Conservation (phyloP, 2,888 invertebrate genomes). For the Torymus texanus region DNA sequence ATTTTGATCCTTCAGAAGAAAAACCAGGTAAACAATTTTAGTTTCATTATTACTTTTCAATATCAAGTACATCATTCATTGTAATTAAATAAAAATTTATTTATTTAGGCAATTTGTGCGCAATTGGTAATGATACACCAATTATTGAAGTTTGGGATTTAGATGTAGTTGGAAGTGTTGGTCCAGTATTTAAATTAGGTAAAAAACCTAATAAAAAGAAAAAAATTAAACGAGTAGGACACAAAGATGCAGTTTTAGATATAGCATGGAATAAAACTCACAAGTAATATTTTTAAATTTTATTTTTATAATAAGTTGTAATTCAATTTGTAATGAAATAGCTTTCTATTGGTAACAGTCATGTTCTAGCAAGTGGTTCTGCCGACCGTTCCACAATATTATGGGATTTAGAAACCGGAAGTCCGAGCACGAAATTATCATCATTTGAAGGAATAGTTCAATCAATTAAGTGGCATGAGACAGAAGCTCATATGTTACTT, state of each 20-base stretch:
- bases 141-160: conserved; percentile 98
- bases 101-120: conserved; percentile 86
- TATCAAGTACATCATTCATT: neutral
- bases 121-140: conserved; percentile 94
- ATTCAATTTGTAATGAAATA: neutral
- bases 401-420: conserved; percentile 93
- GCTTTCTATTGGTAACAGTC: conserved; percentile 76
- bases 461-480: conserved; percentile 88
- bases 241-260: conserved; percentile 93
- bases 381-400: conserved; percentile 91
- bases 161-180: conserved; percentile 92
- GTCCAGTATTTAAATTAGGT: conserved; percentile 90
- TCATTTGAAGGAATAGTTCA: conserved; percentile 91
- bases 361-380: conserved; percentile 94
- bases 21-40: conserved; percentile 42
- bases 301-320: conserved; percentile 12
- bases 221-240: conserved; percentile 83
- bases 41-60: too few relatives aligned
- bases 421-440: conserved; percentile 84
- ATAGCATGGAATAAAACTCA: conserved; percentile 92
- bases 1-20: conserved; percentile 87
- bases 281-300: conserved; percentile 74
- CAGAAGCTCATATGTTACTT: conserved; percentile 87
- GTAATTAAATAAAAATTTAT: conserved; percentile 3
- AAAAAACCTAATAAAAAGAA: conserved; percentile 85